phyloP scores from a whole-genome alignment of 30 jellyfish, hydroid and myxozoan genomes.

The Aurelia aurita complex sp. Pacific region DNA sequence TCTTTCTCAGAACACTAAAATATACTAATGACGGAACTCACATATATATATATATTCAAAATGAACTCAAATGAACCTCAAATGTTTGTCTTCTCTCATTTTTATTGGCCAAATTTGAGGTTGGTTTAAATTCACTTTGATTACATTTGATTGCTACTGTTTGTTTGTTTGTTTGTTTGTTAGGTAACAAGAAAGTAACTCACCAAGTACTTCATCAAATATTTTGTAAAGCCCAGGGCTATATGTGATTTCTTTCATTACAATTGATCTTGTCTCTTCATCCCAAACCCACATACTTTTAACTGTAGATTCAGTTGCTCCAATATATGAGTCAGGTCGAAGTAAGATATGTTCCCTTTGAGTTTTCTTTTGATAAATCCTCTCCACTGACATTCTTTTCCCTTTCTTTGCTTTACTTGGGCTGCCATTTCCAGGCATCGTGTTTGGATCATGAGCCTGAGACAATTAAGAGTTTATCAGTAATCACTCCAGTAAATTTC shows the following conservation, averaged over 20 bases:
- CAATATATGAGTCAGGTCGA: slow-evolving; percentile 99
- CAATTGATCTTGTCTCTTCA: slow-evolving; percentile 71
- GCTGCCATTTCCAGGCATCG: slow-evolving; percentile 54
- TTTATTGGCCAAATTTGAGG: too few relatives aligned
- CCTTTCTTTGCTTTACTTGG: slow-evolving; percentile 73
- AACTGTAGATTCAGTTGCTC: slow-evolving; percentile 85
- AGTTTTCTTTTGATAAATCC: slow-evolving; percentile 97
- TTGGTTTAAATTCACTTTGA: too few relatives aligned
- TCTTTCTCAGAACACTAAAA: too few relatives aligned
- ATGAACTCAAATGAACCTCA: too few relatives aligned
- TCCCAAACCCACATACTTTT: slow-evolving; percentile 99
- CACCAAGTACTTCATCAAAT: slow-evolving; percentile 98
- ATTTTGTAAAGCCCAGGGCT: slow-evolving; percentile 98
- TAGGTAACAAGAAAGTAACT: background rate
- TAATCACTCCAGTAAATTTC: too few relatives aligned
- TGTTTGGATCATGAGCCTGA: slow-evolving; percentile 45
- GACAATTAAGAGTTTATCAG: background rate
- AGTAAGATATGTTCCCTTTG: slow-evolving; percentile 95
- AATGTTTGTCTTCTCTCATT: too few relatives aligned
- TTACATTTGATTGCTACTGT: too few relatives aligned
- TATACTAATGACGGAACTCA: too few relatives aligned
- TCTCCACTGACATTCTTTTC: slow-evolving; percentile 94
- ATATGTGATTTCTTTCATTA: slow-evolving; percentile 79
- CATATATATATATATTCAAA: too few relatives aligned
- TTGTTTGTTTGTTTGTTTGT: too few relatives aligned